These are phyloP conservation scores for Chymomyza fuscimana DNA, from an alignment of 2,888 invertebrate species.

Conservation along the genomic window DNA sequence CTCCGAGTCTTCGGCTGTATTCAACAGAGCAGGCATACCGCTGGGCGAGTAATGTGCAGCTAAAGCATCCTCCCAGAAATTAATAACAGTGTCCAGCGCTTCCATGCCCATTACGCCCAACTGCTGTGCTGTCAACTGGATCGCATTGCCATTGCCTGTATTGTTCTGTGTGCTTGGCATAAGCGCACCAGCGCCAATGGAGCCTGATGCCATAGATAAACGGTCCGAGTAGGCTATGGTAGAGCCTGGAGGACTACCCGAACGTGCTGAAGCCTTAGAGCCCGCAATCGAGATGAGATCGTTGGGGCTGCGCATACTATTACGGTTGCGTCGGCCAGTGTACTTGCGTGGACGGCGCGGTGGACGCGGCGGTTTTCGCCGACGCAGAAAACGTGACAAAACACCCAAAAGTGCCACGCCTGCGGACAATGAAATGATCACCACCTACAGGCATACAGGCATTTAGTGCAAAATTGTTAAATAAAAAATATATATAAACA, in stretches of 20 bases:
- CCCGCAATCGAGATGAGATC: conserved; percentile 85
- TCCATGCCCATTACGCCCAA: conserved; percentile 96
- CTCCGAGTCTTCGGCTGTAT: conserved; percentile 91
- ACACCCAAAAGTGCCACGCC: conserved; percentile 91
- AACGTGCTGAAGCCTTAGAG: conserved; percentile 83
- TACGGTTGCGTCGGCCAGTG: conserved; percentile 81
- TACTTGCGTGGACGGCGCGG: conserved; percentile 82
- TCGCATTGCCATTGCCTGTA: conserved; percentile 14
- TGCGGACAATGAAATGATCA: conserved; percentile 79
- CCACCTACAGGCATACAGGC: conserved; percentile 78
- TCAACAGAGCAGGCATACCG: conserved; percentile 83
- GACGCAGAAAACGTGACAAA: conserved; percentile 88
- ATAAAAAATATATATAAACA: neutral
- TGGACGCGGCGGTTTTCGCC: conserved; percentile 85
- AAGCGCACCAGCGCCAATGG: conserved; percentile 82
- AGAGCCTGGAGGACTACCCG: conserved; percentile 83
- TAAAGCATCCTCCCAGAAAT: conserved; percentile 97
- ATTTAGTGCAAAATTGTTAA: neutral
- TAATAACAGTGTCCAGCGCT: conserved; percentile 93
- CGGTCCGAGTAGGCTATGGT: conserved; percentile 84
- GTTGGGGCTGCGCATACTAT: conserved; percentile 85
- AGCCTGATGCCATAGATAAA: conserved; percentile 85
- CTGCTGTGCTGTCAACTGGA: conserved; percentile 89
- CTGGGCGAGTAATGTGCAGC: conserved; percentile 85
- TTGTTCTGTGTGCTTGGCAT: conserved; percentile 33